phyloP scores from a whole-genome alignment of 1,140 invertebrate species.

The Centruroides vittatus region DNA sequence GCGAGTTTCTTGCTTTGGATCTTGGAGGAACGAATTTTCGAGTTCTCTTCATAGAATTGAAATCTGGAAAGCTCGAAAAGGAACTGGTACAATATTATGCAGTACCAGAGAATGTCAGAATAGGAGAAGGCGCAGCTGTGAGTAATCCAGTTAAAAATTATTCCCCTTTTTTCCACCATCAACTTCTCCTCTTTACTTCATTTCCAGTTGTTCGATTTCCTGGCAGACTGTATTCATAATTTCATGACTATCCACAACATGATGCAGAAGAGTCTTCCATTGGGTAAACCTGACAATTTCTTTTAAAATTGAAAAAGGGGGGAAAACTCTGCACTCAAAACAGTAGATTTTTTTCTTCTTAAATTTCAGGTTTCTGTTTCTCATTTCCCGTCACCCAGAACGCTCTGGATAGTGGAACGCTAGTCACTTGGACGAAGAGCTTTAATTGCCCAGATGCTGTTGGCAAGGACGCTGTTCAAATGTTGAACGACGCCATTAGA shows the following conservation, averaged over 20 bases:
- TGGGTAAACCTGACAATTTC: slow-evolving; percentile 33
- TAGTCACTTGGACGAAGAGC: slow-evolving; percentile 66
- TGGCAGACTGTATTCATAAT: slow-evolving; percentile 53
- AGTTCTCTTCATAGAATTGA: slow-evolving; percentile 45
- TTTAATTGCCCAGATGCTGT: slow-evolving; percentile 59
- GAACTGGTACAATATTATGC: slow-evolving; percentile 44
- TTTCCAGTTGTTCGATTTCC: slow-evolving; percentile 51
- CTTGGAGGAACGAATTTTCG: slow-evolving; percentile 66
- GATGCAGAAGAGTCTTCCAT: slow-evolving; percentile 39
- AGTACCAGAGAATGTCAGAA: slow-evolving; percentile 39
- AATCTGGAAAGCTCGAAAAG: slow-evolving; percentile 37
- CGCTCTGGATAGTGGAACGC: slow-evolving; percentile 45
- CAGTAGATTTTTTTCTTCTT: slow-evolving; percentile 28
- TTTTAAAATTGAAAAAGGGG: too few species aligned
- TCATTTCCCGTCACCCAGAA: slow-evolving; percentile 64
- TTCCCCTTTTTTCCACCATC: too few species aligned
- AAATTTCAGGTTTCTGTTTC: slow-evolving; percentile 53
- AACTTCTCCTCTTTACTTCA: not conserved
- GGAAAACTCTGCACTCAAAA: too few species aligned
- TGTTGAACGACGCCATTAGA: slow-evolving; percentile 51
- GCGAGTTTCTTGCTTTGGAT: slow-evolving; percentile 56
- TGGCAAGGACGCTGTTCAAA: slow-evolving; percentile 48
- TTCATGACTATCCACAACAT: slow-evolving; percentile 45
- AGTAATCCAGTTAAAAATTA: too few species aligned
- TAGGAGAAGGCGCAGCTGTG: too few species aligned